Percentiles rank a stretch among this genome's conserved stretches.
These are phyloP conservation scores for Rattus norvegicus DNA, from an alignment of 2,113 vertebrate species.

Conservation along the genomic window DNA sequence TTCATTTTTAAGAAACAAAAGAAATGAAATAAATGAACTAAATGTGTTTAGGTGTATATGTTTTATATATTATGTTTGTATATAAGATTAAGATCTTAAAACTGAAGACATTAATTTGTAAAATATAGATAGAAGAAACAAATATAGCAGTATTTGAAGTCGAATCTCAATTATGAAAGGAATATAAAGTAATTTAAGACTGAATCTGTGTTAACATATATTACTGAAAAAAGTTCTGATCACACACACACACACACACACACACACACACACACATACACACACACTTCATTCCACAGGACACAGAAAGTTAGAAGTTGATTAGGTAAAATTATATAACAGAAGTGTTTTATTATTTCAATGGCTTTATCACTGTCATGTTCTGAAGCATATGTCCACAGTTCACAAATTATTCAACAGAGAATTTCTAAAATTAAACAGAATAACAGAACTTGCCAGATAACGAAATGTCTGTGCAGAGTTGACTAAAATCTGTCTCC, in stretches of 20 bases:
- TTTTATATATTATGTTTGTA: not conserved
- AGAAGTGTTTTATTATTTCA: conserved; percentile 13
- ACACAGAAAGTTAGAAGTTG: not conserved
- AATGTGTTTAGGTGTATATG: not conserved
- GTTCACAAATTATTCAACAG: not conserved
- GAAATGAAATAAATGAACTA: not conserved
- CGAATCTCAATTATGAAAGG: not conserved
- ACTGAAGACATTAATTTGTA: not conserved
- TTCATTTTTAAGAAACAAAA: not conserved
- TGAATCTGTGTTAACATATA: not conserved
- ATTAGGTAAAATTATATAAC: not conserved
- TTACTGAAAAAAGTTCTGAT: not conserved
- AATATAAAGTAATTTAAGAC: not conserved
- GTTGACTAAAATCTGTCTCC: conserved; percentile 49
- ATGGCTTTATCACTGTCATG: not conserved
- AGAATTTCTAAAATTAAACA: conserved; percentile 29
- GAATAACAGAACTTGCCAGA: conserved; percentile 47
- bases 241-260: not conserved
- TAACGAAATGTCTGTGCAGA: not conserved
- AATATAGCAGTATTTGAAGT: not conserved
- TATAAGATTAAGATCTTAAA: not conserved
- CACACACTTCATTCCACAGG: not conserved
- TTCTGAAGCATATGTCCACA: conserved; percentile 45
- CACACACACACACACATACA: not conserved
- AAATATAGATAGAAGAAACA: not conserved